Evolutionary conservation across 23 tunicate species (phyloP), one percentile per base, ranked within the genome.

Genomic region (Ciona savignyi): DNA sequence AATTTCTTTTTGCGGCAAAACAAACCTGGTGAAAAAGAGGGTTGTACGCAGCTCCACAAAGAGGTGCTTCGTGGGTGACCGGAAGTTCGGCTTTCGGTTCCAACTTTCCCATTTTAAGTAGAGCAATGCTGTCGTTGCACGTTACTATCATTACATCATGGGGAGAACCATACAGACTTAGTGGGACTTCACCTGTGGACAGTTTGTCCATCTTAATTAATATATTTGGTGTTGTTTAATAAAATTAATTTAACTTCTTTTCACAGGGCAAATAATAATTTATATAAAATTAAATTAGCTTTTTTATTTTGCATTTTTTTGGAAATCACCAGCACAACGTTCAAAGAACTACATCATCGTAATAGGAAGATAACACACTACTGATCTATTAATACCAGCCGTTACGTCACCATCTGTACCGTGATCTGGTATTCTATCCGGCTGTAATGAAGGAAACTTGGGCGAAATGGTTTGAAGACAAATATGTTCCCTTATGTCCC

Each of bases 111-210:
- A 90, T 81, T 67, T 90, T 90, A 21, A 80, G 75, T 66, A 90
- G 25, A 1, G 90, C 97, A 4, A 90, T 71, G 60, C 90, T 79
- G 81, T 90, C 97, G 62, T 90, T 90, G 71, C 97, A 90, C 21
- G 82, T 78, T 49, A 86, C 83, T 21, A 80, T 26, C 90, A 90
- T 81, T 33, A 90, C 65, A 42, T 90, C 77, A 68, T 79, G 86
- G 0, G 90, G 86, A 30, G 65, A 65, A 20, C 77, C 83, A 75
- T 79, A 84, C 26, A 90, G 73, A 34, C 83, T 79, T 6, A 90
- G 11, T 2, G 97, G 97, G 71, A 90, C 84, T 80, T 90, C 97
- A 25, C 96, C 96, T 89, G 70, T n/a, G n/a, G n/a, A n/a, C n/a
- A n/a, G n/a, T n/a, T n/a, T n/a, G n/a, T n/a, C n/a, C n/a, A n/a